Evolutionary conservation across 1,140 invertebrate species (phyloP), one percentile per base, ranked within the genome.

Genomic region (Achroia grisella): DNA sequence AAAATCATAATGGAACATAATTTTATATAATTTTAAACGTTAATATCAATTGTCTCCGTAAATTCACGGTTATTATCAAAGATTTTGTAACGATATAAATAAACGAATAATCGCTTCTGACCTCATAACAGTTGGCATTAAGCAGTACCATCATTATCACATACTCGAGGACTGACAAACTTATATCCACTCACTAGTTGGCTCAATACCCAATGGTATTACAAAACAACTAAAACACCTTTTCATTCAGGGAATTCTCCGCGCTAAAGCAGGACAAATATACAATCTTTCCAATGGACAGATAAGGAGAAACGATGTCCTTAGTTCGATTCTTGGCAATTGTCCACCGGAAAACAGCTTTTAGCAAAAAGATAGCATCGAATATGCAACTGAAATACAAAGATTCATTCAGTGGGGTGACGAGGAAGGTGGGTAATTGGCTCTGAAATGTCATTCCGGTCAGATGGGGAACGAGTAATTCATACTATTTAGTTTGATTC

Each of bases 231-330:
- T 15, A 71, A 74, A 67, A 73, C 55, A 53, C 52, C 61, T 59
- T 72, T 81, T 78, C 80, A 84, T 84, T 84, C 75, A 84, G 66
- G 56, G 78, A 73, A 80, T 78, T 73, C 65, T 59, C 54, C 51
- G 49, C 41, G 50, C 42, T 39, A 55, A 40, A 53, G 6, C 12
- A 69, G 55, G 70, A 81, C 44, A 44, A 34, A 60, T 0, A 66
- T 71, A 76, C 28, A 11, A 14, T 28, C 34, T 4, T 23, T 6
- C 10, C 10, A 36, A 11, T 34, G 13, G 69, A 15, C 14, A 9
- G 59, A 74, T 11, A 40, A 41, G 39, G 66, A 72, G 10, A 33
- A 40, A 44, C 15, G 35, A 68, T 56, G 37, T 60, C 55, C 62
- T 69, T 64, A 66, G 53, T 59, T 69, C 65, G 61, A 61, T 59